Percentiles rank a stretch among this genome's conserved stretches.
phyloP scores from a whole-genome alignment of 1,140 invertebrate species.

The Eriocheir sinensis region DNA sequence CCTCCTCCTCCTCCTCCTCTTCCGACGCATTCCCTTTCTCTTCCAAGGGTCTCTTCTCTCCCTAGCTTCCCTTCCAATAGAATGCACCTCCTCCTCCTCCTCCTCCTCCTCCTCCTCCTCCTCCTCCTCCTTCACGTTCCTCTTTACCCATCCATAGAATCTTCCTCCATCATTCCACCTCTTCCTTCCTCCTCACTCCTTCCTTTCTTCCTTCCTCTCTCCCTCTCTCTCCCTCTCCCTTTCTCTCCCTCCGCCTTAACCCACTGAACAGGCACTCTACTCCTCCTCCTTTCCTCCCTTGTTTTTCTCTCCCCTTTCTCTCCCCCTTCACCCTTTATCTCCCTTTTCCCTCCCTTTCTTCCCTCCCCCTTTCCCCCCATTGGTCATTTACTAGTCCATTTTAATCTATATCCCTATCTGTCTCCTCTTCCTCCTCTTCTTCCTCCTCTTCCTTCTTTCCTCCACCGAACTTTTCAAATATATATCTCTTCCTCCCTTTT shows the following conservation, averaged over 20 bases:
- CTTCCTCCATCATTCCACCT: not conserved
- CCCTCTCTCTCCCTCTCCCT: not conserved
- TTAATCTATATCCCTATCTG: not conserved
- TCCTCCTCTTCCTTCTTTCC: not conserved
- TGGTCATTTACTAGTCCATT: not conserved
- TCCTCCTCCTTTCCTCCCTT: not conserved
- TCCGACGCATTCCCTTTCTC: not conserved
- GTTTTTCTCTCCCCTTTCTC: not conserved
- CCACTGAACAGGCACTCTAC: too few species aligned
- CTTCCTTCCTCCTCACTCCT: not conserved
- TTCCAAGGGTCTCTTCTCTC: not conserved
- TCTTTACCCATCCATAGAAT: not conserved
- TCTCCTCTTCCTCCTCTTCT: not conserved
- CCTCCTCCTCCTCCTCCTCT: not conserved
- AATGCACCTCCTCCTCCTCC: slow-evolving; percentile 11
- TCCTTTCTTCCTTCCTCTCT: not conserved
- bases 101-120: not conserved
- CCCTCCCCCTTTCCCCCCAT: too few species aligned
- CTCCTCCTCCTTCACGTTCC: slow-evolving; percentile 8
- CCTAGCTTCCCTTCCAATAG: not conserved
- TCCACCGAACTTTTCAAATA: too few species aligned
- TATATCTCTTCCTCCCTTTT: too few species aligned
- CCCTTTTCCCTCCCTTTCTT: not conserved
- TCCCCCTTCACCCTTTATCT: not conserved
- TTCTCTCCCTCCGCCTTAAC: not conserved